phyloP scores from a whole-genome alignment of 2,888 invertebrate species.

The Athripsodes cinereus region DNA sequence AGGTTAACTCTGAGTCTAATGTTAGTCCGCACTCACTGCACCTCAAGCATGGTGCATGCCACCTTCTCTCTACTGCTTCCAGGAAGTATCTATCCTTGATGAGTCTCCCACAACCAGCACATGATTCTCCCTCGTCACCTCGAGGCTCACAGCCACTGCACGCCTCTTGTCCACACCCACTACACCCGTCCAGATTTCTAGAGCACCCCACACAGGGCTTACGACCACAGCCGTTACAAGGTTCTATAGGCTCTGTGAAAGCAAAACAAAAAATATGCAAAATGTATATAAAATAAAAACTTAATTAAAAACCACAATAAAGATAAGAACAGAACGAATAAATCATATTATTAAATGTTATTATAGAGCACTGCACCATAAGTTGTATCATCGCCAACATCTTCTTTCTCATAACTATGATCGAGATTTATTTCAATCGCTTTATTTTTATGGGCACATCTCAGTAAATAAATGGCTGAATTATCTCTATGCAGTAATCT shows the following conservation, averaged over 20 bases:
- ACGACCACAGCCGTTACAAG: conserved; percentile 31
- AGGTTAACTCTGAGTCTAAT: conserved; percentile 85
- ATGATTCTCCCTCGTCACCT: conserved; percentile 47
- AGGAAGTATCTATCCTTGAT: conserved; percentile 89
- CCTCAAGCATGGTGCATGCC: conserved; percentile 88
- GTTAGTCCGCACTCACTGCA: conserved; percentile 88
- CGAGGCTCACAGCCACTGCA: conserved; percentile 37
- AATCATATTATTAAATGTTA: background rate
- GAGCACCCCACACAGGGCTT: conserved; percentile 27
- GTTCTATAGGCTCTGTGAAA: conserved; percentile 21
- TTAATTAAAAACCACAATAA: background rate
- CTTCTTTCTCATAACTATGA: background rate
- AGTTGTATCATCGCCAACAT: background rate
- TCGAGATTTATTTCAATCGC: background rate
- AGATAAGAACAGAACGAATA: background rate
- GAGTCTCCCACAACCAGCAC: conserved; percentile 82
- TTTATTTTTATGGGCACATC: background rate
- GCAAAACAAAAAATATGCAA: background rate
- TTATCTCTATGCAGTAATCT: no score
- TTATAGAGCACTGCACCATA: background rate
- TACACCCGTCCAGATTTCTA: conserved; percentile 32
- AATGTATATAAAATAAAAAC: background rate
- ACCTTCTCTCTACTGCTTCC: conserved; percentile 84
- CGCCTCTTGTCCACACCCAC: conserved; percentile 34
- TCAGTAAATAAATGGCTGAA: background rate